Conservation (phyloP, 2,113 vertebrate species). For the Plectropomus leopardus region DNA sequence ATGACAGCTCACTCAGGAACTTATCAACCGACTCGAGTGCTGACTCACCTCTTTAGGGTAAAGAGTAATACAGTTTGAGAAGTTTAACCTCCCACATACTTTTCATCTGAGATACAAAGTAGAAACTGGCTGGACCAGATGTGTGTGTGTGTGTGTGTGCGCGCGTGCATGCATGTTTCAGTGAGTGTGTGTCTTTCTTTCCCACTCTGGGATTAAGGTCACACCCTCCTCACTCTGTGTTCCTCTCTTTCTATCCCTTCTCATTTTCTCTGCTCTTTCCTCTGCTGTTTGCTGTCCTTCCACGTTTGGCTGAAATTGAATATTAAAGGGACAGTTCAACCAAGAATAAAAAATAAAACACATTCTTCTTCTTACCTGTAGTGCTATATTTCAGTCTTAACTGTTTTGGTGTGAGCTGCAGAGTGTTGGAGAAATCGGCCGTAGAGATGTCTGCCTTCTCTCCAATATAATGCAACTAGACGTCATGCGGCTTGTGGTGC, state of each 20-base stretch:
- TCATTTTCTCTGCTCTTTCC: not conserved
- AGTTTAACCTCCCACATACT: slow-evolving; percentile 36
- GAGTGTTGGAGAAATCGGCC: no score
- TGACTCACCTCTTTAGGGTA: slow-evolving; percentile 30
- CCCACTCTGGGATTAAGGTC: slow-evolving; percentile 67
- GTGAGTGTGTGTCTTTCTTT: slow-evolving; percentile 42
- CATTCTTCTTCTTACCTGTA: no score
- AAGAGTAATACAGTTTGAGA: slow-evolving; percentile 1
- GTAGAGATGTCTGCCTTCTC: no score
- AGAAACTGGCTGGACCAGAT: slow-evolving; percentile 77
- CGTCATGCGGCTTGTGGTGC: no score
- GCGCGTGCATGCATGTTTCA: slow-evolving; percentile 2
- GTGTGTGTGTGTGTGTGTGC: slow-evolving; percentile 22
- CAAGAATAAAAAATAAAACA: no score
- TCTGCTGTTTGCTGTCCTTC: slow-evolving; percentile 1
- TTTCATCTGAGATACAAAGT: slow-evolving; percentile 44
- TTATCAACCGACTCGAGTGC: slow-evolving; percentile 8
- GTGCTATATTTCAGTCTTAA: no score
- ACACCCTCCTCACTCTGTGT: slow-evolving; percentile 57
- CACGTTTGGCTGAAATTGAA: slow-evolving; percentile 23
- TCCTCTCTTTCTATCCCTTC: not conserved
- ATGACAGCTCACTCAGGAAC: slow-evolving; percentile 22
- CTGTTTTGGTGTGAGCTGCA: no score
- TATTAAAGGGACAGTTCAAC: not conserved
- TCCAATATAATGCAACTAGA: no score